Evolutionary conservation across 2,888 invertebrate species (phyloP).

Genomic region (Calliopum simillimum): DNA sequence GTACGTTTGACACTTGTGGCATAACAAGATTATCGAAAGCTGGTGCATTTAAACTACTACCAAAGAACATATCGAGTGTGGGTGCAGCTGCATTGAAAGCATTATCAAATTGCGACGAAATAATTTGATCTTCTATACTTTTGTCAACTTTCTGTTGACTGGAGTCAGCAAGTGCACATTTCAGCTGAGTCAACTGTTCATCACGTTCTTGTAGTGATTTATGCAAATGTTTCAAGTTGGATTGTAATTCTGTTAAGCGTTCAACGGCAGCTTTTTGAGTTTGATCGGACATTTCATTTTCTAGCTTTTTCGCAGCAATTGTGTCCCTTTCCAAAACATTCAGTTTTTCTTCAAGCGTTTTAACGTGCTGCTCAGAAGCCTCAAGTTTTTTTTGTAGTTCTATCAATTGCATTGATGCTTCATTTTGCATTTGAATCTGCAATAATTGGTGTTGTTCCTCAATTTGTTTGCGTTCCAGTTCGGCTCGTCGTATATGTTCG

Average conservation of each 20-base stretch:
- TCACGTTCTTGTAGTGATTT: conserved; percentile 40
- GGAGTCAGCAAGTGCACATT: conserved; percentile 37
- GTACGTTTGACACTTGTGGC: conserved; percentile 48
- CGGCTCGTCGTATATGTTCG: conserved; percentile 39
- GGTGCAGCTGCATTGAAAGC: conserved; percentile 46
- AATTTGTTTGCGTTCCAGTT: not conserved
- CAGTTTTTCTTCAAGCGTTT: not conserved
- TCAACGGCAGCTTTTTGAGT: not conserved
- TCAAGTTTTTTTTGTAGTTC: conserved; percentile 6
- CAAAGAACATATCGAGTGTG: conserved; percentile 64
- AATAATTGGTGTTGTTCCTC: conserved; percentile 1
- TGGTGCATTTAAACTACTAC: conserved; percentile 43
- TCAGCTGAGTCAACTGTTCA: conserved; percentile 30
- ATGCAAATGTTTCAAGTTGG: conserved; percentile 37
- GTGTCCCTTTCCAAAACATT: not conserved
- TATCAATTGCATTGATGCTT: not conserved
- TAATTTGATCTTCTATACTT: conserved; percentile 52
- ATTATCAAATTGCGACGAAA: conserved; percentile 35
- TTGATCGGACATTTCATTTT: not conserved
- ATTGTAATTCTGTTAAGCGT: conserved; percentile 36
- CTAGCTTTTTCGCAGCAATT: not conserved
- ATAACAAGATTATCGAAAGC: conserved; percentile 49
- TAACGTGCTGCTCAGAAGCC: conserved; percentile 7
- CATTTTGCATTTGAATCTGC: not conserved
- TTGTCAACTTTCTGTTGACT: conserved; percentile 49